Evolutionary conservation across 2,797 vertebrate genomes (phyloP).

Genomic region (Aeoliscus strigatus): DNA sequence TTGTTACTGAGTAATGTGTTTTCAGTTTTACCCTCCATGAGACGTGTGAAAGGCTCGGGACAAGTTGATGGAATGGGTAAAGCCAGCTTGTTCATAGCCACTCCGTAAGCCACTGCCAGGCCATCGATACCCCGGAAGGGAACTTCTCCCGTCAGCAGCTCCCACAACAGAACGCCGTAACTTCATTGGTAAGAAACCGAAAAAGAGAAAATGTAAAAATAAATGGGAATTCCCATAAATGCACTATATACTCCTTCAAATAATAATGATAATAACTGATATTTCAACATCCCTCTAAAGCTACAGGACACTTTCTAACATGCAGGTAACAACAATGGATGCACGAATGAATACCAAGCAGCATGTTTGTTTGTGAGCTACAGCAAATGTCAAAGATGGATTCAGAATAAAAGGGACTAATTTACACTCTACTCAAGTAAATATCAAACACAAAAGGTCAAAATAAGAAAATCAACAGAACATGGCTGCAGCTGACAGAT

Average conservation of each 20-base stretch:
- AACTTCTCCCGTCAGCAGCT: conserved; percentile 92
- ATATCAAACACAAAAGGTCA: too few relatives aligned
- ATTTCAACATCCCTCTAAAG: too few relatives aligned
- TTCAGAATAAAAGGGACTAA: too few relatives aligned
- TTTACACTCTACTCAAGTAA: conserved; percentile 3
- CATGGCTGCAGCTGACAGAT: conserved; percentile 1
- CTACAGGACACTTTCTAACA: too few relatives aligned
- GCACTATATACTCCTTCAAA: neutral
- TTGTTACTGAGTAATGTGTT: too few relatives aligned
- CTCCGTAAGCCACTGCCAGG: conserved; percentile 92
- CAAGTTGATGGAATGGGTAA: conserved; percentile 93
- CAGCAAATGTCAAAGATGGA: too few relatives aligned
- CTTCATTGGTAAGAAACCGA: conserved; percentile 54
- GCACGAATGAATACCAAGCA: conserved; percentile 9
- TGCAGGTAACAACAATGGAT: too few relatives aligned
- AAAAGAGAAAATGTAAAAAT: neutral
- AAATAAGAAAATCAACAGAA: conserved; percentile 14
- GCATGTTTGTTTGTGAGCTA: conserved; percentile 3
- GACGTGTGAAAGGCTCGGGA: conserved; percentile 90
- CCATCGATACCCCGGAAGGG: conserved; percentile 94
- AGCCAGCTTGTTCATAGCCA: conserved; percentile 98
- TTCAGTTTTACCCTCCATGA: conserved; percentile 89
- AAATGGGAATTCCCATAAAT: neutral
- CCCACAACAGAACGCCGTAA: conserved; percentile 94
- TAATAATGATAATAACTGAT: too few relatives aligned